Evolutionary conservation across 53 echinoderm and acorn worm species (phyloP).

Genomic region (Astropecten irregularis): DNA sequence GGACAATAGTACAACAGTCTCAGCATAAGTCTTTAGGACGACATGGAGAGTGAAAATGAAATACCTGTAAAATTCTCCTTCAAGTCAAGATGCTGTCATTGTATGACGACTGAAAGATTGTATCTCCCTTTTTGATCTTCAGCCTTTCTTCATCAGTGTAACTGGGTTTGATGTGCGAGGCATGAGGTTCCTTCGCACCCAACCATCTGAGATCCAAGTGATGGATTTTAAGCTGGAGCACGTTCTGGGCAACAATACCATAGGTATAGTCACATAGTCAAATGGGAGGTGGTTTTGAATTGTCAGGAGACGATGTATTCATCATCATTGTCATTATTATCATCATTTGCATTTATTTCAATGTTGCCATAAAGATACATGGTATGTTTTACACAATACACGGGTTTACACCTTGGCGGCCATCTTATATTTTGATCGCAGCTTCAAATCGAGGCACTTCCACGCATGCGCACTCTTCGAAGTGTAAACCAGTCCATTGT

Average conservation of each 20-base stretch:
- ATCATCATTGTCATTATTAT: not conserved
- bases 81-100: too few relatives aligned
- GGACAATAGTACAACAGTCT: too few relatives aligned
- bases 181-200: not conserved
- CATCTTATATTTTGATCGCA: too few relatives aligned
- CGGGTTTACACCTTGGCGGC: too few relatives aligned
- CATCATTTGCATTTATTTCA: too few relatives aligned
- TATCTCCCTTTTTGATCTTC: not conserved
- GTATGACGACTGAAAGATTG: too few relatives aligned
- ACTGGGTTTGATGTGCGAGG: not conserved
- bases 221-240: slow-evolving; percentile 11
- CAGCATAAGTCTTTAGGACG: not conserved
- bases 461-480: too few relatives aligned
- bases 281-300: not conserved
- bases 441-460: too few relatives aligned
- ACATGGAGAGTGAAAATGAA: not conserved
- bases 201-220: slow-evolving; percentile 3
- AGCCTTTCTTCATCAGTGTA: slow-evolving; percentile 30
- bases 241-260: not conserved
- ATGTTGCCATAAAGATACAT: too few relatives aligned
- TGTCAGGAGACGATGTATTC: not conserved
- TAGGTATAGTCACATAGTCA: too few relatives aligned
- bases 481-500: too few relatives aligned
- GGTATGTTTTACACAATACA: not conserved
- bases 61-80: too few relatives aligned